Evolutionary conservation across 2,113 vertebrate species (phyloP), one percentile per base, ranked within the genome.

Genomic region (Microcebus murinus): DNA sequence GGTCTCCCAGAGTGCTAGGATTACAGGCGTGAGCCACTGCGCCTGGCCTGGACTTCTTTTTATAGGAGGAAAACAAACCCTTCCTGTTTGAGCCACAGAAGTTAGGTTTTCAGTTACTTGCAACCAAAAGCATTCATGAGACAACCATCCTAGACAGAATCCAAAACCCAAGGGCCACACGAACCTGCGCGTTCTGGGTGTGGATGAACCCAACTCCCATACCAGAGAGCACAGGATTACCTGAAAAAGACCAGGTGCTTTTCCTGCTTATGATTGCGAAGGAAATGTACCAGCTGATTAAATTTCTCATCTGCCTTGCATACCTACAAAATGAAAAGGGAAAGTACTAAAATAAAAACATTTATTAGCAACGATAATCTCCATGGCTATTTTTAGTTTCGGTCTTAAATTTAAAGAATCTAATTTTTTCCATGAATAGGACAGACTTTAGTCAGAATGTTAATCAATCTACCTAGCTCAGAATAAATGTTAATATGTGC

Each of bases 171-270:
- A 63, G 42, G 42, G 15, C 31, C 6, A 1, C 36, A 8, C 0
- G 2, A 20, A 27, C 20, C 25, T 21, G 21, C 4, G 4, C 34
- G 4, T 8, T 27, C 34, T 52, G 52, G 42, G 6, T 13, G 23
- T 5, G n/a, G 11, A 12, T 23, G 27, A 81, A 74, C 10, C 65
- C 88, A 0, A 7, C 42, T 39, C 42, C 70, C 81, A 23, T 6
- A 21, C 17, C 23, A 23, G 0, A 2, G 76, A 20, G 39, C 48
- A 3, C 31, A 1, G 14, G 57, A 74, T 17, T 97, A 99, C 99
- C 99, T 99, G 98, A 99, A 99, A 97, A 99, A 99, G 39, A 99
- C 98, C 8, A 99, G 98, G 63, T 99, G 99, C 92, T 99, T 99
- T 87, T 99, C 99, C 7, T 99, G 98, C 87, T 99, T 99, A 97